phyloP scores from a whole-genome alignment of 2,888 invertebrate genomes.

The Ornithoptera alexandrae region DNA sequence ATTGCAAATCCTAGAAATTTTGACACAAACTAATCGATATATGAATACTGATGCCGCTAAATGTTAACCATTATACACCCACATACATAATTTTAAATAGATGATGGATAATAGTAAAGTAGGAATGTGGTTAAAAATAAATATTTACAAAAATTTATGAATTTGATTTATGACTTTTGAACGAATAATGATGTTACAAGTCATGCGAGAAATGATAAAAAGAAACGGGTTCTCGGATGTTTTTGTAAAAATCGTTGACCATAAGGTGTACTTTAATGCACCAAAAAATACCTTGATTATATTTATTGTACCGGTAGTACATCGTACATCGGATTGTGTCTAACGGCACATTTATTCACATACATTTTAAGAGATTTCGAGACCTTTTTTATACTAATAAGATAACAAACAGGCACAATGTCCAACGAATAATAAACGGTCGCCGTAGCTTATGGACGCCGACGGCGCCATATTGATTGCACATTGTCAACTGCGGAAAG shows the following conservation, averaged over 20 bases:
- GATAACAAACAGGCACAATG: neutral
- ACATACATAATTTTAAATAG: constrained; percentile 7
- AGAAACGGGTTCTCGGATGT: constrained; percentile 19
- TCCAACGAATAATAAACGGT: neutral
- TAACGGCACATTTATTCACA: constrained; percentile 23
- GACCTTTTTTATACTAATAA: constrained; percentile 1
- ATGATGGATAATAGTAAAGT: constrained; percentile 20
- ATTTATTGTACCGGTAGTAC: constrained; percentile 29
- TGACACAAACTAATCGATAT: constrained; percentile 28
- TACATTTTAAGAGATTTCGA: constrained; percentile 1
- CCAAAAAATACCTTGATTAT: constrained; percentile 19
- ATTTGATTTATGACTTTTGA: constrained; percentile 12
- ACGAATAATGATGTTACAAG: neutral
- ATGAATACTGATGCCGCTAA: constrained; percentile 16
- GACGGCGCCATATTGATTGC: neutral
- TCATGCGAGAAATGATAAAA: neutral
- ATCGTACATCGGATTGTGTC: constrained; percentile 19
- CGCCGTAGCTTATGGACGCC: neutral
- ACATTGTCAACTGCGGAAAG: neutral
- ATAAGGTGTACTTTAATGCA: constrained; percentile 14
- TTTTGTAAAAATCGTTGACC: neutral
- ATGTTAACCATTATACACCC: constrained; percentile 16
- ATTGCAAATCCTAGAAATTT: constrained; percentile 26
- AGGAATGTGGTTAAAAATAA: constrained; percentile 18
- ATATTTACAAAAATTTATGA: constrained; percentile 10